Evolutionary conservation across 2,888 invertebrate genomes (phyloP), one percentile per base, ranked within the genome.

Genomic region (Candidula unifasciata): DNA sequence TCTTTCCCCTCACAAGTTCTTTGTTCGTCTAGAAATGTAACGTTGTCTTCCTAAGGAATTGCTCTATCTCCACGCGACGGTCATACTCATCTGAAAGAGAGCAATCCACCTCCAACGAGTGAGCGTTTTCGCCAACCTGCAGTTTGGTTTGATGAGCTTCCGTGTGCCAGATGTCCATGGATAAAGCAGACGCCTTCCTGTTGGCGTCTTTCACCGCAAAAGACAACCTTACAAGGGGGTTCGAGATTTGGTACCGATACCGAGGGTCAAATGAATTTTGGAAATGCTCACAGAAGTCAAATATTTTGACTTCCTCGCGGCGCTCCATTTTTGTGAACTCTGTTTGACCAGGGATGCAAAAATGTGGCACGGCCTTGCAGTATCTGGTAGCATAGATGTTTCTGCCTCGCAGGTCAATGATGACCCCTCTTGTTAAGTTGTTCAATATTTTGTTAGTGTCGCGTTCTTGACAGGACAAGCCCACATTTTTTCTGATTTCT

Each of bases 261-360:
- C 54, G 30, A 13, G 30, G 74, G 30, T 54, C 54, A 74, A 18
- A 30, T 30, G 30, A 13, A 13, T 5, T 16, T 30, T 5, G 18
- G 18, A 74, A 54, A 3, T 30, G 5, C 0, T 18, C 27, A 24
- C 30, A 16, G 10, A 74, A 74, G 74, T 74, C 74, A 54, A 74
- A 74, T 30, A 74, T 54, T 54, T 74, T 54, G 18, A 74, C 54
- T 54, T 74, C 74, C 54, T 74, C 30, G 30, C 16, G 30, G 16
- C 74, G 74, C 18, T 74, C 54, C 74, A 74, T 74, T 74, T 74
- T 74, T 54, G 52, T 27, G 54, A 74, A 74, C 8, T 27, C n/a
- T 18, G 74, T 74, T 54, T 30, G 0, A 24, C n/a, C 74, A 1
- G 54, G 74, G 13, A 27, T 52, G 30, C 54, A 74, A 16, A 27